Evolutionary conservation across 2,888 invertebrate species (phyloP).

Genomic region (Dryadula phaetusa): DNA sequence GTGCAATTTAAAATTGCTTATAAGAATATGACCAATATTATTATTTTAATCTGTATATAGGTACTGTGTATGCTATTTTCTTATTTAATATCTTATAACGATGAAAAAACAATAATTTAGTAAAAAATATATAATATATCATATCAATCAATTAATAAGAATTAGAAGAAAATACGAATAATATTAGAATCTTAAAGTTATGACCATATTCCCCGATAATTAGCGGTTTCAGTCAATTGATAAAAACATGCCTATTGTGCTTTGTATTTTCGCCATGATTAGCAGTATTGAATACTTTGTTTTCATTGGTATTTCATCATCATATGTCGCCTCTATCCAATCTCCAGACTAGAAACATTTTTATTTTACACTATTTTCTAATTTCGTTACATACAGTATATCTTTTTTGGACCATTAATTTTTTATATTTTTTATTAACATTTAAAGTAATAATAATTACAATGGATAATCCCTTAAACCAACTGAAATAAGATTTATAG

Average conservation of each 20-base stretch:
- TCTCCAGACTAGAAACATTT: not conserved
- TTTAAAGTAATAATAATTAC: too few relatives aligned
- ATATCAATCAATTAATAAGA: not conserved
- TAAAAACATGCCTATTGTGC: conserved; percentile 22
- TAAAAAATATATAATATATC: not conserved
- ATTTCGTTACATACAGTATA: not conserved
- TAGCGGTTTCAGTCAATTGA: conserved; percentile 9
- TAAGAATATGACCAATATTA: too few relatives aligned
- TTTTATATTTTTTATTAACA: too few relatives aligned
- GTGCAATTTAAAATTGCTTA: too few relatives aligned
- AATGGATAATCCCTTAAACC: too few relatives aligned
- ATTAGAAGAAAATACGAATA: not conserved
- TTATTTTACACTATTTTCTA: too few relatives aligned
- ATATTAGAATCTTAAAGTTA: not conserved
- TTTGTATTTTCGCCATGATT: conserved; percentile 20
- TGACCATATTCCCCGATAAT: not conserved
- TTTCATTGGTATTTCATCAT: conserved; percentile 12
- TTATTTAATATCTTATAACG: too few relatives aligned
- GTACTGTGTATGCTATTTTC: too few relatives aligned
- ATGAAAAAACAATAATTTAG: too few relatives aligned
- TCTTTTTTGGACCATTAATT: not conserved
- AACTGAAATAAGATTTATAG: too few relatives aligned
- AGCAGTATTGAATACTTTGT: conserved; percentile 14
- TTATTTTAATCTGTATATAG: too few relatives aligned
- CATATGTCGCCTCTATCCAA: not conserved